Conservation (phyloP, 2,888 invertebrate genomes). For the Odontocerum albicorne region DNA sequence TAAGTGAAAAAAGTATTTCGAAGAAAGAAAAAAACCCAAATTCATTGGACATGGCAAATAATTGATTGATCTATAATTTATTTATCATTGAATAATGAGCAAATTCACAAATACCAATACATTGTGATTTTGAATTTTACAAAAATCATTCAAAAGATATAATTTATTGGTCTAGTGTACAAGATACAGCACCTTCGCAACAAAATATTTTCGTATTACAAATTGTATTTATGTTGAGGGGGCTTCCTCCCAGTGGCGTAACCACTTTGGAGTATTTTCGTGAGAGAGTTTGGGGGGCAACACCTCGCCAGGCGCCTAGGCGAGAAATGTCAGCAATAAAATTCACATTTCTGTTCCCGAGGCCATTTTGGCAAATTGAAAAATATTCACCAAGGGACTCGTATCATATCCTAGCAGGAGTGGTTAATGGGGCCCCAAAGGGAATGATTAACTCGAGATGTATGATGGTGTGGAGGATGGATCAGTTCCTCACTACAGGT, state of each 20-base stretch:
- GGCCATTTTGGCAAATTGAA: slow-evolving; percentile 55
- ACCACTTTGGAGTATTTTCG: slow-evolving; percentile 6
- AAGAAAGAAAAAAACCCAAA: no score
- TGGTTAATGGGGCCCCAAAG: slow-evolving; percentile 40
- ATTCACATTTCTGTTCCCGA: slow-evolving; percentile 36
- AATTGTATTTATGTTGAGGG: slow-evolving; percentile 30
- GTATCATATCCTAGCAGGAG: slow-evolving; percentile 54
- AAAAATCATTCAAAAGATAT: no score
- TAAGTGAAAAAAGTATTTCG: no score
- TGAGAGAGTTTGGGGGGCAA: slow-evolving; percentile 15
- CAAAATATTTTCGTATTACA: slow-evolving; percentile 24
- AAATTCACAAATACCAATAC: no score
- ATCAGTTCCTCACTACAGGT: no score
- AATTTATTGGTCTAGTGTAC: no score
- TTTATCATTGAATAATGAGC: no score
- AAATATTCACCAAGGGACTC: slow-evolving; percentile 47
- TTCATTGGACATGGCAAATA: no score
- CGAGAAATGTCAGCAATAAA: slow-evolving; percentile 37
- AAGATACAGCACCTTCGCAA: slow-evolving; percentile 1
- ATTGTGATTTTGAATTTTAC: no score
- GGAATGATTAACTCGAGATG: slow-evolving; percentile 13
- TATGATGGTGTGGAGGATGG: background rate
- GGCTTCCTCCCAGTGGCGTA: slow-evolving; percentile 7
- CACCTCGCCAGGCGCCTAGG: slow-evolving; percentile 33
- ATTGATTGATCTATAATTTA: no score